A percentile compares a stretch with the other conserved stretches of the same genome.
phyloP scores from a whole-genome alignment of 2,888 invertebrate genomes.

The Cephus sareptanus region DNA sequence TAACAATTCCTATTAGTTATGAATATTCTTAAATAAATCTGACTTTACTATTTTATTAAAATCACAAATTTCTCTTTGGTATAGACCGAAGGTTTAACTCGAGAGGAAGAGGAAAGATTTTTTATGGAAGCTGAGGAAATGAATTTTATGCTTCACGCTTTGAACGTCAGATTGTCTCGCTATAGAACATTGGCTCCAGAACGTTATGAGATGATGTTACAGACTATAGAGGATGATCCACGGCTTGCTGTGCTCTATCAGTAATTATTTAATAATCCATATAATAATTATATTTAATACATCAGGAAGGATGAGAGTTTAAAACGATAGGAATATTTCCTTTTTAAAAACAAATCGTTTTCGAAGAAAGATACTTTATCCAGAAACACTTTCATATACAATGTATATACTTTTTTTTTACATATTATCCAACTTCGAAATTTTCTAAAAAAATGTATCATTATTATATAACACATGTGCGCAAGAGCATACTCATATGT shows the following conservation, averaged over 20 bases:
- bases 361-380: background rate
- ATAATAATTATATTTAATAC: background rate
- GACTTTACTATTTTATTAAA: background rate
- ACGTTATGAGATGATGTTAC: conserved; percentile 64
- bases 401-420: background rate
- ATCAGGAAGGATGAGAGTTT: background rate
- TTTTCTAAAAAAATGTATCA: background rate
- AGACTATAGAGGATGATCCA: conserved; percentile 32
- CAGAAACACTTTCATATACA: background rate
- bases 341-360: background rate
- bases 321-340: background rate
- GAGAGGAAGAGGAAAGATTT: conserved; percentile 72
- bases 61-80: background rate
- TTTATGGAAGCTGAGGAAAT: conserved; percentile 68
- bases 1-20: background rate
- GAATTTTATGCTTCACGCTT: conserved; percentile 68
- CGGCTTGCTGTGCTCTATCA: conserved; percentile 29
- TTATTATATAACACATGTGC: background rate
- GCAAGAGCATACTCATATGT: background rate
- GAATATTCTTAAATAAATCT: background rate
- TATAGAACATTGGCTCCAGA: conserved; percentile 71
- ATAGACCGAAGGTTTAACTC: conserved; percentile 67
- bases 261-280: background rate
- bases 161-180: conserved; percentile 73
- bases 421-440: background rate